Evolutionary conservation across 64 coral and sea anemone species (phyloP), one percentile per base, ranked within the genome.

Genomic region (Montipora efflorescens): DNA sequence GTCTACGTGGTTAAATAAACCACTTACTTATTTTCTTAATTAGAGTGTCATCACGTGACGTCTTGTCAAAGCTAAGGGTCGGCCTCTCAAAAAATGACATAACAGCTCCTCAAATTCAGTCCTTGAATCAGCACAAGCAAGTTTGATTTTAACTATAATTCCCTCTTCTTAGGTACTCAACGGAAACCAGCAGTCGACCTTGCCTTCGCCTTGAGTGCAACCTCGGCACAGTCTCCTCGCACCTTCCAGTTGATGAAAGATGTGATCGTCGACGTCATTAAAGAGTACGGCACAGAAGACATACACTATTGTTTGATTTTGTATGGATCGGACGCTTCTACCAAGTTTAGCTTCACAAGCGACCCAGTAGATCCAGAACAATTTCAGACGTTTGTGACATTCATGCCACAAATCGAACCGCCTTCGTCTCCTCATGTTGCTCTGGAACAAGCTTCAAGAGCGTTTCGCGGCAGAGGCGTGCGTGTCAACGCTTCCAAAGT

Each of bases 171-270:
- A 84, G 81, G 64, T 12, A 71, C 82, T 9, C 66, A 21, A 49
- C 70, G 82, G 20, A 67, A 67, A 51, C 64, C 82, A 2, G 53
- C 88, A 20, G 78, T 90, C 13, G 88, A 95, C 81, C 67, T 95
- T 64, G 62, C 90, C 23, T 95, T 95, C 48, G 93, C 88, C 58
- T 67, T 95, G 43, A 95, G 88, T 75, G 93, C 93, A 19, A 77
- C 70, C 48, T 90, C 93, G 23, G 20, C 43, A 4, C 78, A 95
- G 68, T 83, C 93, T 2, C 14, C 15, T 12, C 76, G 16, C 8
- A 79, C 79, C 12, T 87, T 86, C 18, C 44, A 53, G 11, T 23
- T 90, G 57, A 95, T 95, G 79, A 95, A 90, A 19, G 75, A 91
- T n/a, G 48, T 87, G 48, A 95, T 95, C 53, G 67, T 57, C 8